phyloP scores from a whole-genome alignment of 2,888 invertebrate genomes.

The Chrysopilus asiliformis region DNA sequence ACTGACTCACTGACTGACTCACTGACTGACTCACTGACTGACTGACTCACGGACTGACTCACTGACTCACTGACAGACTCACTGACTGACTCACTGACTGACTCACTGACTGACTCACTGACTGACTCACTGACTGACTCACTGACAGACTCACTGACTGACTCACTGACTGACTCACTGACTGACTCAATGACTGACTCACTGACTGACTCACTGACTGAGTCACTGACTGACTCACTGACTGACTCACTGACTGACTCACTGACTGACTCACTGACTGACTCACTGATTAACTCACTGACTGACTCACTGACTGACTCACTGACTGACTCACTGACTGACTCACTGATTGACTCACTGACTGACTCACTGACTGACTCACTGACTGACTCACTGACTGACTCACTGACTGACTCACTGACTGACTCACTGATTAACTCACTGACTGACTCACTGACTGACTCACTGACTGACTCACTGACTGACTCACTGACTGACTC shows the following conservation, averaged over 20 bases:
- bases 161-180: not conserved
- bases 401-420: constrained; percentile 3
- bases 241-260: constrained; percentile 1
- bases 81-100: not conserved
- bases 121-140: not conserved
- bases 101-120: not conserved
- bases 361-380: too few species aligned
- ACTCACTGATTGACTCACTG: constrained; percentile 1
- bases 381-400: constrained; percentile 3
- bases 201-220: not conserved
- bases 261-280: constrained; percentile 4
- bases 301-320: constrained; percentile 1
- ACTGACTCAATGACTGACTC: not conserved
- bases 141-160: too few species aligned
- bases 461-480: constrained; percentile 2
- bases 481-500: constrained; percentile 2
- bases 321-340: constrained; percentile 2
- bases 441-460: constrained; percentile 2
- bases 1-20: constrained; percentile 1
- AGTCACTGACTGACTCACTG: constrained; percentile 3
- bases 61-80: constrained; percentile 1
- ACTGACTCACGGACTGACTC: constrained; percentile 2
- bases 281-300: constrained; percentile 1
- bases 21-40: too few species aligned
- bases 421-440: constrained; percentile 1